Evolutionary conservation across 2,113 vertebrate genomes (phyloP), one percentile per base, ranked within the genome.

Genomic region (Taurulus bubalis): DNA sequence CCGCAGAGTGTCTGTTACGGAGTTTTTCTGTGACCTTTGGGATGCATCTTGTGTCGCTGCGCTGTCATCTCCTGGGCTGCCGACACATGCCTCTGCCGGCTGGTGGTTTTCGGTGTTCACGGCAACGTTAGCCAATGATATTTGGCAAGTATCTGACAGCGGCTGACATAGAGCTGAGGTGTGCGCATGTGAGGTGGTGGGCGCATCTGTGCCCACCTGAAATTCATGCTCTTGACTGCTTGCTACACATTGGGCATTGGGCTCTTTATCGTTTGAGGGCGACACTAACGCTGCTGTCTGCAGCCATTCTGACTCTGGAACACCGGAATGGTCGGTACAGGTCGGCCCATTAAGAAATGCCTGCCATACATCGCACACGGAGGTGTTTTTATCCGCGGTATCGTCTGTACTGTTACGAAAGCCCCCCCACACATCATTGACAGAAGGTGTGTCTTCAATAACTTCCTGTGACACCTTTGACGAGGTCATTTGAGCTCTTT

Each of bases 251-350:
- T 71, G 83, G 72, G 59, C 62, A 34, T 58, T 59, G 26, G 80
- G 64, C 55, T 73, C 70, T 62, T 74, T 86, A 38, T 86, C 73
- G 34, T 90, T 89, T 14, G 86, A 86, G 45, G 89, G 88, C 24
- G 85, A 90, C 58, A 93, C 86, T 0, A 66, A 88, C 1, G 87
- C 68, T 11, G 92, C 91, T 60, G 85, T 87, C 87, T 93, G 93
- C 77, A 92, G 84, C 90, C 92, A 92, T 9, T 91, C 92, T n/a
- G 93, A 91, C 78, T 94, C 91, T 0, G 87, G 78, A 63, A 92
- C 69, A 14, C 45, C 66, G 15, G 82, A 77, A 22, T 78, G 80
- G 32, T 85, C 86, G 26, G 60, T 67, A 24, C 42, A 69, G 75
- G 76, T 42, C 0, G 86, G 77, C 62, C 80, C 80, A 45, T 87